Conservation (phyloP, 2,113 vertebrate genomes). For the Thalassarche chlororhynchos region DNA sequence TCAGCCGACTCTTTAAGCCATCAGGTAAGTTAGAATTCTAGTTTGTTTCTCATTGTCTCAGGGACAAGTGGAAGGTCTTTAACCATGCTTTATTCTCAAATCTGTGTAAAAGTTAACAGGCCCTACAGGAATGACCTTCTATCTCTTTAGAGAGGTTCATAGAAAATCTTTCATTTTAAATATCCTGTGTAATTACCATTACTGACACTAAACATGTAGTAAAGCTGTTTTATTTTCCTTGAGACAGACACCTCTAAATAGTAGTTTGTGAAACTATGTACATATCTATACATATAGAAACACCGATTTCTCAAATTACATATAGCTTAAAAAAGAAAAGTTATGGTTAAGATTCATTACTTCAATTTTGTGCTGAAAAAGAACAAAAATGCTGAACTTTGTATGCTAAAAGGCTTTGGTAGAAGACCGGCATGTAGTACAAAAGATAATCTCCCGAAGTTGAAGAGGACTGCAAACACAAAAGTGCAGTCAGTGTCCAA, state of each 20-base stretch:
- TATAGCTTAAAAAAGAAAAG: not conserved
- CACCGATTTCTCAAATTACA: not conserved
- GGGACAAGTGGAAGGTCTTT: not conserved
- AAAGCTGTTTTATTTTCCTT: not conserved
- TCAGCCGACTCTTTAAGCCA: not conserved
- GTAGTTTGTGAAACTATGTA: not conserved
- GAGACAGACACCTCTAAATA: not conserved
- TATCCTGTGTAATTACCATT: not conserved
- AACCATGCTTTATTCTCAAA: not conserved
- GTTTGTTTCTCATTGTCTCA: not conserved
- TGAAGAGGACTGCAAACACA: not conserved
- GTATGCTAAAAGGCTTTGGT: not conserved
- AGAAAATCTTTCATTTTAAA: not conserved
- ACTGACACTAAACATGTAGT: not conserved
- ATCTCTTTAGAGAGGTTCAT: rapidly evolving
- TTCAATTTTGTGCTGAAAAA: not conserved
- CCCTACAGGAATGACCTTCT: not conserved
- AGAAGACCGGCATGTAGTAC: not conserved
- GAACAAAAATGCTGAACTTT: not conserved
- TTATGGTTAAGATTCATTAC: not conserved
- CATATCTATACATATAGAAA: not conserved
- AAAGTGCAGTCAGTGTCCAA: not conserved
- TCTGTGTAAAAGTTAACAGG: not conserved
- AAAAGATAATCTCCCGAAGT: not conserved
- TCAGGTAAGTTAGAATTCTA: not conserved